phyloP scores from a whole-genome alignment of 2,113 vertebrate species.

The Platycercus adscitus region DNA sequence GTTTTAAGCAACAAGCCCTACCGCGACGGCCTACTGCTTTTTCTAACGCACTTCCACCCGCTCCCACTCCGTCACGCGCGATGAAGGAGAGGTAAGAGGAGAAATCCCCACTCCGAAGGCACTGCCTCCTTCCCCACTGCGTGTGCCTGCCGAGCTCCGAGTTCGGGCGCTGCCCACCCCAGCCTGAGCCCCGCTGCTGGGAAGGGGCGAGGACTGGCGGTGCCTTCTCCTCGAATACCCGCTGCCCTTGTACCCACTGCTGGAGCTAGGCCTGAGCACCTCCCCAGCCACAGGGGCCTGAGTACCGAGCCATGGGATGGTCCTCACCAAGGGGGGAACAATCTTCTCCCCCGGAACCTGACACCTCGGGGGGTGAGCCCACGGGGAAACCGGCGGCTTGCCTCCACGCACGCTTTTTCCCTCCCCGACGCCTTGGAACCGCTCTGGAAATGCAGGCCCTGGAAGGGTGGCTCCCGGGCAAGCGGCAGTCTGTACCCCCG shows the following conservation, averaged over 20 bases:
- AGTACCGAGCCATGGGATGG: neutral
- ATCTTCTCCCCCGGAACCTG: neutral
- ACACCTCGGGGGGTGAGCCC: neutral
- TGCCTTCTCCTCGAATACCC: neutral
- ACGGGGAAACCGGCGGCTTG: neutral
- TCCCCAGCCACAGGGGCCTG: rapidly evolving
- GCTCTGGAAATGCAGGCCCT: neutral
- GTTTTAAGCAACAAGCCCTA: conserved; percentile 31
- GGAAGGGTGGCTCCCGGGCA: neutral
- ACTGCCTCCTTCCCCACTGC: neutral
- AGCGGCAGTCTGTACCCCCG: neutral
- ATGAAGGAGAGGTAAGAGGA: conserved; percentile 60
- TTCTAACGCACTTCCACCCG: neutral
- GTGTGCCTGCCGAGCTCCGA: neutral
- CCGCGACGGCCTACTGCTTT: neutral
- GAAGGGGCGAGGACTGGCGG: neutral
- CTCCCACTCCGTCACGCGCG: neutral
- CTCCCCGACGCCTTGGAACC: neutral
- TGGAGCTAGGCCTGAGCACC: neutral
- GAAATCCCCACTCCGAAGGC: neutral
- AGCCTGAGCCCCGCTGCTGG: neutral
- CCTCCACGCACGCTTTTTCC: neutral
- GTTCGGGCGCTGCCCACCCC: neutral
- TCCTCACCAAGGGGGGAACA: neutral
- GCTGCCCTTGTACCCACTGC: neutral